Evolutionary conservation across 2,888 invertebrate species (phyloP).

Genomic region (Cheilosia vulpina): DNA sequence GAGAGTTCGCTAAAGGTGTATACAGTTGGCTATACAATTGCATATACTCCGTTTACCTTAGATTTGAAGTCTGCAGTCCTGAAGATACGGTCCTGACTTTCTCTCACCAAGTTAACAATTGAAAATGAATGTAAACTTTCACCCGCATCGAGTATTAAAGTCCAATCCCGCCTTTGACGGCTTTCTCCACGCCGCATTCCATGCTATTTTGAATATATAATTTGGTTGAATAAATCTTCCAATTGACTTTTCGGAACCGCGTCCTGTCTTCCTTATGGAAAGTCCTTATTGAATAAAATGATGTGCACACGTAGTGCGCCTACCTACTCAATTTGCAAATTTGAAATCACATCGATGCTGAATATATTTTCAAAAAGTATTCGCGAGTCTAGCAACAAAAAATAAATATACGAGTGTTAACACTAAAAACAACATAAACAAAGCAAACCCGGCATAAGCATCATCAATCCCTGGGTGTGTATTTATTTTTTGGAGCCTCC

Average conservation of each 20-base stretch:
- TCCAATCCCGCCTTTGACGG: too few relatives aligned
- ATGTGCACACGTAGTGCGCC: slow-evolving; percentile 9
- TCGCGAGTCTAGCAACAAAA: not conserved
- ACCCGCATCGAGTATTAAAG: too few relatives aligned
- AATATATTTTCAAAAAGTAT: slow-evolving; percentile 23
- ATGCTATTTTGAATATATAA: too few relatives aligned
- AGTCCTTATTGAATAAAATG: slow-evolving; percentile 55
- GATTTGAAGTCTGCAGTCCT: too few relatives aligned
- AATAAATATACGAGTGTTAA: slow-evolving; percentile 22
- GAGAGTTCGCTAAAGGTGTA: too few relatives aligned
- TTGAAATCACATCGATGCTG: slow-evolving; percentile 39
- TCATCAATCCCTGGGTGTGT: slow-evolving; percentile 36
- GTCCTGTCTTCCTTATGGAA: slow-evolving; percentile 14
- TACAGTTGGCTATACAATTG: too few relatives aligned
- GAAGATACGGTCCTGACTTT: too few relatives aligned
- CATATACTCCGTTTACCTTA: too few relatives aligned
- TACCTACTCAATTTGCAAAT: slow-evolving; percentile 53
- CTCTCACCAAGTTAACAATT: too few relatives aligned
- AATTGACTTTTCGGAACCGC: not conserved
- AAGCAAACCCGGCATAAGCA: slow-evolving; percentile 53
- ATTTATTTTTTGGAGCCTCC: slow-evolving; percentile 6
- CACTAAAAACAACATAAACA: slow-evolving; percentile 9
- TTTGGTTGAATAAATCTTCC: too few relatives aligned
- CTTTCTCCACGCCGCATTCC: too few relatives aligned
- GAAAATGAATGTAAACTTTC: too few relatives aligned